These are phyloP conservation scores for Potorous gilbertii DNA, from an alignment of 2,797 vertebrate genomes.

Conservation along the genomic window DNA sequence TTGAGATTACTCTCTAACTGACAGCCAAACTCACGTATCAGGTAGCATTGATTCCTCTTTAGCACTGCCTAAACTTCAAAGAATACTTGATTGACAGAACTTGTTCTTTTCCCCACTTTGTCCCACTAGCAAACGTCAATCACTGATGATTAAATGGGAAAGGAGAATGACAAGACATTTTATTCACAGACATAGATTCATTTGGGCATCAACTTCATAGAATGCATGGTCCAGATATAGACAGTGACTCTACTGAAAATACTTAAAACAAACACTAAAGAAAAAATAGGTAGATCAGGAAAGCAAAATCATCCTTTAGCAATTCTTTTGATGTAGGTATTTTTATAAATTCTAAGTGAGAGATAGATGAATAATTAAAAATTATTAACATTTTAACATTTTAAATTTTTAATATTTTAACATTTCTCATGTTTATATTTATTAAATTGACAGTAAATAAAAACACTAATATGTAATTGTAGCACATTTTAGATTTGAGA, in stretches of 20 bases:
- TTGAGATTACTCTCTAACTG: constrained; percentile 63
- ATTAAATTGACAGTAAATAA: background rate
- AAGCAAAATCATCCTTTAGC: constrained; percentile 15
- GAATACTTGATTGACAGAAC: constrained; percentile 38
- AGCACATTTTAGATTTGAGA: background rate
- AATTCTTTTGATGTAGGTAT: background rate
- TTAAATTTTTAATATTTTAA: background rate
- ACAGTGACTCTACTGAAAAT: constrained; percentile 28
- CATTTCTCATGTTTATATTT: background rate
- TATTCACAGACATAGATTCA: constrained; percentile 50
- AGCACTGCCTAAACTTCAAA: constrained; percentile 38
- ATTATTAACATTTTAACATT: background rate
- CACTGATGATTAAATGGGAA: constrained; percentile 59
- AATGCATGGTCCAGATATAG: background rate
- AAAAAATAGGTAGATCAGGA: constrained; percentile 42
- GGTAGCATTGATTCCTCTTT: constrained; percentile 49
- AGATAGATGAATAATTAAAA: background rate
- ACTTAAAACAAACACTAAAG: constrained; percentile 6
- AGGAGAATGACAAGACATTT: constrained; percentile 6
- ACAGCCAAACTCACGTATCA: constrained; percentile 51
- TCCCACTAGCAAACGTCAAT: constrained; percentile 46
- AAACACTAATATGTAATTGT: background rate
- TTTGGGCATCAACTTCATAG: constrained; percentile 30
- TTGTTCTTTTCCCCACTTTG: background rate
- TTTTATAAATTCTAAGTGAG: background rate